Conservation (phyloP, 2,888 invertebrate genomes). For the Lepidochitona cinerea region DNA sequence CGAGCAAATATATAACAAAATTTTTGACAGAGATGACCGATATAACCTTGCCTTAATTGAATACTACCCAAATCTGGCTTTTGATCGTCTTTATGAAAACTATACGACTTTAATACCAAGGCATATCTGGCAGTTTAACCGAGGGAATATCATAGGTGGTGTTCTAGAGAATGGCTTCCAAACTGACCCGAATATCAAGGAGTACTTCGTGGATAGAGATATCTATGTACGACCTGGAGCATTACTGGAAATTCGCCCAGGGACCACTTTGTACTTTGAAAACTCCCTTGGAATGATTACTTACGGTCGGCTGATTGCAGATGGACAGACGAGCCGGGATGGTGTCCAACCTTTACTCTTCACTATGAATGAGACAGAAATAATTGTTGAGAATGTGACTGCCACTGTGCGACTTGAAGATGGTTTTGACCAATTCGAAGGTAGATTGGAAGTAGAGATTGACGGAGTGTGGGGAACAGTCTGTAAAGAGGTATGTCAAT, state of each 20-base stretch:
- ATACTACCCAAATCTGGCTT: slow-evolving; percentile 91
- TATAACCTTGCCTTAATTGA: slow-evolving; percentile 94
- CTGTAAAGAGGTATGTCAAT: slow-evolving; percentile 83
- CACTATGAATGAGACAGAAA: slow-evolving; percentile 33
- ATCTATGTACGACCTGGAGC: slow-evolving; percentile 96
- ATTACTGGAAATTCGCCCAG: slow-evolving; percentile 87
- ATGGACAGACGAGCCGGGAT: slow-evolving; percentile 48
- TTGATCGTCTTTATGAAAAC: slow-evolving; percentile 89
- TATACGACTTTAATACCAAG: slow-evolving; percentile 86
- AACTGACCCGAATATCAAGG: slow-evolving; percentile 23
- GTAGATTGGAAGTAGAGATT: slow-evolving; percentile 84
- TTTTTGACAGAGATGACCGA: slow-evolving; percentile 67
- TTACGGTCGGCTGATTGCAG: slow-evolving; percentile 85
- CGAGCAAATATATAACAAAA: slow-evolving; percentile 46
- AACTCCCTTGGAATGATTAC: slow-evolving; percentile 92
- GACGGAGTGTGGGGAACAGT: slow-evolving; percentile 96
- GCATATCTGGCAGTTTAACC: slow-evolving; percentile 77
- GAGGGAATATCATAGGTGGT: slow-evolving; percentile 59
- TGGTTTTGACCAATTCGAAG: slow-evolving; percentile 86
- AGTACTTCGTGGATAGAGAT: slow-evolving; percentile 91
- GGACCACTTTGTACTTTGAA: slow-evolving; percentile 89
- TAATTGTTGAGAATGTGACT: slow-evolving; percentile 53
- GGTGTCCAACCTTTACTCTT: slow-evolving; percentile 25
- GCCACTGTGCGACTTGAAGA: slow-evolving; percentile 84
- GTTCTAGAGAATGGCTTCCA: slow-evolving; percentile 43